These are phyloP conservation scores for Conchocele bisecta DNA, from an alignment of 2,888 invertebrate species.

Conservation along the genomic window DNA sequence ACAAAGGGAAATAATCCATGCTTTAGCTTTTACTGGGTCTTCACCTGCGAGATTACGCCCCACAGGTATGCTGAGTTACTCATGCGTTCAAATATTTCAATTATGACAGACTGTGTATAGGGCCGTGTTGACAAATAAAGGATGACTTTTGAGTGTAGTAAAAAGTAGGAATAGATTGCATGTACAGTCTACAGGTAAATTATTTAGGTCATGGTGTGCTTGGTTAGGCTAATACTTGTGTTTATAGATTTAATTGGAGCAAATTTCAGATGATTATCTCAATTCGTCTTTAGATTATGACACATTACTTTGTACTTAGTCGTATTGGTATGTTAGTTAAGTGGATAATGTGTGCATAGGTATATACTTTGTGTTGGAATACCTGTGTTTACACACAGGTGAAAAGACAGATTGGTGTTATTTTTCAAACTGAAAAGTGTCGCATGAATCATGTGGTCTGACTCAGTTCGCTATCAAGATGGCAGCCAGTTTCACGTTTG, in stretches of 20 bases:
- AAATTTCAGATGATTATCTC: conserved; percentile 50
- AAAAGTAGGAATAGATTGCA: conserved; percentile 14
- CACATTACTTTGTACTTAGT: conserved; percentile 13
- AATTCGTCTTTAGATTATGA: too few species aligned
- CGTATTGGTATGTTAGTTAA: too few species aligned
- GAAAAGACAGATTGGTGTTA: too few species aligned
- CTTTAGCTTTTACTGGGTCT: too few species aligned
- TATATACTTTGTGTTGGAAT: too few species aligned
- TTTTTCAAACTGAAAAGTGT: too few species aligned
- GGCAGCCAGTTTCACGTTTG: conserved; percentile 65
- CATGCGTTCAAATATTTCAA: conserved; percentile 88
- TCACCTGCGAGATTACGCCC: too few species aligned
- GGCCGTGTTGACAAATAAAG: conserved; percentile 7
- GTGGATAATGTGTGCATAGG: too few species aligned
- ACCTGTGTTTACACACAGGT: too few species aligned
- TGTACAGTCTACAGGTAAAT: conserved; percentile 56
- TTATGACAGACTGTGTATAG: conserved; percentile 55
- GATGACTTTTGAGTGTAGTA: conserved; percentile 20
- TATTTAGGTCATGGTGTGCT: conserved; percentile 41
- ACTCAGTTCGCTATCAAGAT: conserved; percentile 42
- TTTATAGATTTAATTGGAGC: conserved; percentile 8
- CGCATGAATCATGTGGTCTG: conserved; percentile 45
- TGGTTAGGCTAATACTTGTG: too few species aligned
- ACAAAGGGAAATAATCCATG: conserved; percentile 7
- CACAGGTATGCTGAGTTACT: too few species aligned